Conservation (phyloP, 2,888 invertebrate species). For the Lasioglossum pauxillum region DNA sequence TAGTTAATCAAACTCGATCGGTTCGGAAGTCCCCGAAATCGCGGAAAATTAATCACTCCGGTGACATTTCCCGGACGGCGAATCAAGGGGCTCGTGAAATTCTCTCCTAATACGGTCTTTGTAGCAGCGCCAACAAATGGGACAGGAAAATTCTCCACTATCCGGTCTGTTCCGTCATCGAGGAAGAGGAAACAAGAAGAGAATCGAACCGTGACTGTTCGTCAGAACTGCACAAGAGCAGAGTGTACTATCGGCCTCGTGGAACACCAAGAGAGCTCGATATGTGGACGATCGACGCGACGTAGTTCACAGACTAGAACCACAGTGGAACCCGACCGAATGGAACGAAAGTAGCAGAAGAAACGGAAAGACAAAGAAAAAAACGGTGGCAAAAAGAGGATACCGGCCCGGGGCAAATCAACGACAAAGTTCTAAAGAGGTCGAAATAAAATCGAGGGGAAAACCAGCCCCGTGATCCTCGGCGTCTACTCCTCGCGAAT, state of each 20-base stretch:
- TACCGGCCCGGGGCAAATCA: constrained; percentile 56
- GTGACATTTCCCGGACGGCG: background rate
- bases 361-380: constrained; percentile 23
- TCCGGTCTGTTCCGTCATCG: background rate
- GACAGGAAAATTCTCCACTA: constrained; percentile 32
- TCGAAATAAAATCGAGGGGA: constrained; percentile 65
- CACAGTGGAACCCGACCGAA: constrained; percentile 31
- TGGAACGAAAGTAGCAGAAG: constrained; percentile 53
- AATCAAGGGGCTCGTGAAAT: background rate
- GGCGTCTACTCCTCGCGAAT: constrained; percentile 10
- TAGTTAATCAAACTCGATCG: background rate
- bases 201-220: constrained; percentile 32
- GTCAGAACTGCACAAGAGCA: constrained; percentile 23
- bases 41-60: background rate
- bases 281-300: constrained; percentile 27
- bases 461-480: constrained; percentile 59
- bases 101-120: constrained; percentile 1
- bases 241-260: constrained; percentile 5
- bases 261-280: constrained; percentile 15
- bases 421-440: constrained; percentile 61
- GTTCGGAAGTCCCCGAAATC: background rate
- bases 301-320: constrained; percentile 28
- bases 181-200: constrained; percentile 31
- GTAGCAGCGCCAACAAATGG: constrained; percentile 15
- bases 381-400: constrained; percentile 30